Conservation (phyloP, 2,888 invertebrate genomes). For the Sclerodermus sp. region DNA sequence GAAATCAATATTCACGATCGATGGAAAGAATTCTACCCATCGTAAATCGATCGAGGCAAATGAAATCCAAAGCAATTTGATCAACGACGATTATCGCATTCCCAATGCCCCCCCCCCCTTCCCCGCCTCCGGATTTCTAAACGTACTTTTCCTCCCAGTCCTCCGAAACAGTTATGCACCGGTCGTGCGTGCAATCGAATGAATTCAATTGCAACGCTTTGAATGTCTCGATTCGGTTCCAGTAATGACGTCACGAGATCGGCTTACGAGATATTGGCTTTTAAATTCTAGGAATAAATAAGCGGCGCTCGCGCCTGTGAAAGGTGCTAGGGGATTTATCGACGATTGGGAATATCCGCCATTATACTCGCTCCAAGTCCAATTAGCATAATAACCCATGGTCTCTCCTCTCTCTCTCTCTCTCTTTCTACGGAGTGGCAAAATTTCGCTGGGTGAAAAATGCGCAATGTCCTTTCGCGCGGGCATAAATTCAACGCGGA, state of each 20-base stretch:
- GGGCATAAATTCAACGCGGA: too few species aligned
- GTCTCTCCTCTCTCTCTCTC: too few species aligned
- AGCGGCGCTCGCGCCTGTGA: constrained; percentile 1
- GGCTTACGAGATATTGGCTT: constrained; percentile 3
- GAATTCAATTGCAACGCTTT: neutral
- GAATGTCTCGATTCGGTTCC: neutral
- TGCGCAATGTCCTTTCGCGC: neutral
- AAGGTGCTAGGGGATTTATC: constrained; percentile 13
- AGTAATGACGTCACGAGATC: neutral
- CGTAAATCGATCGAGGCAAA: too few species aligned
- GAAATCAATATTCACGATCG: too few species aligned
- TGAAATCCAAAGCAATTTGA: too few species aligned
- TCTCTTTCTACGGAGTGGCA: too few species aligned
- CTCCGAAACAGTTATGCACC: too few species aligned
- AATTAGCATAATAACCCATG: constrained; percentile 7
- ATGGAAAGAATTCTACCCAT: too few species aligned
- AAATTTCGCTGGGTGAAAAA: neutral
- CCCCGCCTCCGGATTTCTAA: too few species aligned
- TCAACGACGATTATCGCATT: too few species aligned
- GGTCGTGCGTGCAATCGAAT: neutral
- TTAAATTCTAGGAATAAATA: neutral
- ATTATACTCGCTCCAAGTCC: constrained; percentile 9
- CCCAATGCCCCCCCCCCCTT: too few species aligned
- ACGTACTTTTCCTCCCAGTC: too few species aligned
- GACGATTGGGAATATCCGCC: constrained; percentile 2